Evolutionary conservation across 2,113 vertebrate species (phyloP), one percentile per base, ranked within the genome.

Genomic region (Salvelinus namaycush): DNA sequence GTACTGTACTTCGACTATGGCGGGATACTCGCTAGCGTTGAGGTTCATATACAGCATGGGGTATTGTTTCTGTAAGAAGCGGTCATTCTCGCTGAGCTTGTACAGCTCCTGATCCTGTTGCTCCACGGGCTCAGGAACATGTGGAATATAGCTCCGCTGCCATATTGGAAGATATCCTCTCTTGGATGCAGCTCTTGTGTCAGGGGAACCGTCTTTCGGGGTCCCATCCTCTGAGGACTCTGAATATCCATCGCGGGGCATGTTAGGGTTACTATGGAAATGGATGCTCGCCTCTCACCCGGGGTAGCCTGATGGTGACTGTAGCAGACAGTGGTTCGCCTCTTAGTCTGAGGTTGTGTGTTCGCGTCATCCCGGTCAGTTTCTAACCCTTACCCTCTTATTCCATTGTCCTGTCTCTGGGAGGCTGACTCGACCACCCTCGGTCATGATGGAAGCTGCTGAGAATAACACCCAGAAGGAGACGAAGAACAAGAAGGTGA

Each of bases 191-290:
- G 66, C 8, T 68, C 14, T 26, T 6, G 6, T 5, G 66, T 34
- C 66, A 24, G 26, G 2, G 14, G 66, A 2, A 5, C 6, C 26
- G 1, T 59, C 2, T 1, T 13, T 13, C 1, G 54, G 54, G 13
- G 9, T 1, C 13, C 54, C 13, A 59, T 57, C 18, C 18, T 12
- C 54, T 8, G 66, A 29, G 8, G 24, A 24, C n/a, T 18, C 9
- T 24, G n/a, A 18, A 18, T 12, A 4, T 5, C 0, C 31, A 59
- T 59, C 12, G 14, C 20, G 12, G 6, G 8, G 5, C 13, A 20
- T 18, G 67, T 31, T 68, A 18, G 67, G 27, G 3, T 68, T 68
- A 68, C 67, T 68, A 68, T 68, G 39, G 12, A 68, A 68, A 34
- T 27, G 8, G 67, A 26, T 68, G 67, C 8, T 31, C 4, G 67